Percentiles rank a stretch among this genome's conserved stretches.
phyloP scores from a whole-genome alignment of 2,113 vertebrate species.

The Falcunculus frontatus region DNA sequence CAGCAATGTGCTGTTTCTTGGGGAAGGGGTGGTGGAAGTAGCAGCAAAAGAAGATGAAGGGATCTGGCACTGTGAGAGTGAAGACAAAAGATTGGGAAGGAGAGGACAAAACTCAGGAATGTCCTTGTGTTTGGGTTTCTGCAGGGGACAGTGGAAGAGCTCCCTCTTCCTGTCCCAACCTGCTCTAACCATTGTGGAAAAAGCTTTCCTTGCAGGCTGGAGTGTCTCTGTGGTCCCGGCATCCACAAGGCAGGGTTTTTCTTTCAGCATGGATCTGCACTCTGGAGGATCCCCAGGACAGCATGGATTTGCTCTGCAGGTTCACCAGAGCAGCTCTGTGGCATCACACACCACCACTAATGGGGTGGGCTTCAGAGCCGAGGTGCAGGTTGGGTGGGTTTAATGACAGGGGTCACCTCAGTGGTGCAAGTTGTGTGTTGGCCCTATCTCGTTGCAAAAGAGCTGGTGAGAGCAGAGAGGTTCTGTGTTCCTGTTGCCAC shows the following conservation, averaged over 20 bases:
- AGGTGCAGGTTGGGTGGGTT: not conserved
- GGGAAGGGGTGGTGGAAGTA: not conserved
- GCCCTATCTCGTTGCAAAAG: not conserved
- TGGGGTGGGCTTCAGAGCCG: not conserved
- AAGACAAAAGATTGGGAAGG: not conserved
- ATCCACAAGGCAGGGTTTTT: not conserved
- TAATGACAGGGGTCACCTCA: not conserved
- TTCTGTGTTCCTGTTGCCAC: not conserved
- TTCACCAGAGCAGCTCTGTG: not conserved
- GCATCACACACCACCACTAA: accelerated
- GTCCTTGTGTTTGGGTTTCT: not conserved
- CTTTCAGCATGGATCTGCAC: not conserved
- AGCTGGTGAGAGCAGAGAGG: not conserved
- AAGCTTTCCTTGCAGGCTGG: not conserved
- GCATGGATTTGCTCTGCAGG: not conserved
- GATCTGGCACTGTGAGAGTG: not conserved
- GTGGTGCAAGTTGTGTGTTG: not conserved
- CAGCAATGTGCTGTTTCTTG: not conserved
- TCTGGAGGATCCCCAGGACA: not conserved
- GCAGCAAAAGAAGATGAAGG: not conserved
- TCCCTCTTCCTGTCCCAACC: conserved; percentile 22
- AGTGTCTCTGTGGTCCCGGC: not conserved
- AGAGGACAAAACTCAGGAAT: not conserved
- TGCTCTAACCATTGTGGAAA: not conserved
- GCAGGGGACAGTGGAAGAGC: conserved; percentile 23